Evolutionary conservation across 2,113 vertebrate genomes (phyloP).

Genomic region (Callionymus lyra): DNA sequence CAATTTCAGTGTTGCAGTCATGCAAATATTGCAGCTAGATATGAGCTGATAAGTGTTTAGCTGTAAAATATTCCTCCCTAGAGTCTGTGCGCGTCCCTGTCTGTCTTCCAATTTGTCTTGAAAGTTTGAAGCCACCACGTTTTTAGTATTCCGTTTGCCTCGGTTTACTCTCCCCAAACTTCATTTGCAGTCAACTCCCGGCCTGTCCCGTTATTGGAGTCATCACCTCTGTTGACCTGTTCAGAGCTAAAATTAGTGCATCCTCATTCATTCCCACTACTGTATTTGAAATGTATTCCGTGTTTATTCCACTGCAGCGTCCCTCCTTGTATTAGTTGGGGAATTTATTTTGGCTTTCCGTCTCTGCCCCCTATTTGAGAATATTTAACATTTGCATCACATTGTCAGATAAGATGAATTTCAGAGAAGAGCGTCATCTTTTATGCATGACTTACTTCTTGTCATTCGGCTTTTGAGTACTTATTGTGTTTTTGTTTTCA

Average conservation of each 20-base stretch:
- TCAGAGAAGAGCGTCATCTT: constrained; percentile 38
- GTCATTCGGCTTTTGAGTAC: constrained; percentile 13
- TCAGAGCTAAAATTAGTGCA: neutral
- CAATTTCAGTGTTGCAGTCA: too few species aligned
- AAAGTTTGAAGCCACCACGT: too few species aligned
- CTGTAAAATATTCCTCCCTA: too few species aligned
- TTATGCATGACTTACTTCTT: constrained; percentile 40
- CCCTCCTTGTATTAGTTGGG: constrained; percentile 4
- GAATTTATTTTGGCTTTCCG: constrained; percentile 11
- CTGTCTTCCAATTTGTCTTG: too few species aligned
- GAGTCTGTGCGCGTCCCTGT: too few species aligned
- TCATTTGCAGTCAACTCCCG: too few species aligned
- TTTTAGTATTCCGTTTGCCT: too few species aligned
- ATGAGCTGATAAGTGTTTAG: too few species aligned
- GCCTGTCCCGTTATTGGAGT: neutral
- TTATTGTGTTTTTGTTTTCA: constrained; percentile 33
- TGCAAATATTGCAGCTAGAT: too few species aligned
- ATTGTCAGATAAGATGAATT: constrained; percentile 23
- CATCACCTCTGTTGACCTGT: neutral
- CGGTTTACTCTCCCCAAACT: too few species aligned
- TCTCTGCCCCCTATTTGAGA: constrained; percentile 25
- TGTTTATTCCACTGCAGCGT: constrained; percentile 12
- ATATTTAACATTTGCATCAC: constrained; percentile 28
- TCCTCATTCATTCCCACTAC: too few species aligned
- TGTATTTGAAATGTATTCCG: neutral